Percentiles rank a stretch among this genome's conserved stretches.
Evolutionary conservation across 2,888 invertebrate genomes (phyloP).

Genomic region (Agrotis puta): DNA sequence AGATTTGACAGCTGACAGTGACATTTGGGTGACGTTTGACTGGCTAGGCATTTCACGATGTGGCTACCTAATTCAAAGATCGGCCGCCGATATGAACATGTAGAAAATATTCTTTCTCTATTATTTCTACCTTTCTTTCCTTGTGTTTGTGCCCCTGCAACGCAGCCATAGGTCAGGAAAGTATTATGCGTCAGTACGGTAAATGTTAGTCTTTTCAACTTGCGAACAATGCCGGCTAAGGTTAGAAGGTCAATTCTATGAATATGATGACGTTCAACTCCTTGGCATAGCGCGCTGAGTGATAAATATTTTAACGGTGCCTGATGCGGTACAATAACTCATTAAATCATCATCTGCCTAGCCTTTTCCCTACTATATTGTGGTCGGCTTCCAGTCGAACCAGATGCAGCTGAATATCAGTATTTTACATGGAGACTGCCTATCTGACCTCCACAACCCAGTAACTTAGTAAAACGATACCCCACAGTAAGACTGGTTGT

Average conservation of each 20-base stretch:
- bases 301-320: not conserved
- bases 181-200: not conserved
- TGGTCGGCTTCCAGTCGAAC: too few relatives aligned
- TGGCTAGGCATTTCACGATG: too few relatives aligned
- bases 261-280: constrained; percentile 18
- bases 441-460: too few relatives aligned
- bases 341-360: not conserved
- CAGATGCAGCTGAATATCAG: too few relatives aligned
- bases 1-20: too few relatives aligned
- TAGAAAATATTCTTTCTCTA: not conserved
- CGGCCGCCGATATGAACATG: too few relatives aligned
- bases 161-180: not conserved
- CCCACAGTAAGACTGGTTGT: too few relatives aligned
- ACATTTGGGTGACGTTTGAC: too few relatives aligned
- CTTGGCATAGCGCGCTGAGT: constrained; percentile 2
- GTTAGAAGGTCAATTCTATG: constrained; percentile 32
- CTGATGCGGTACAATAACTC: not conserved
- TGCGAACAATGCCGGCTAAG: constrained; percentile 29
- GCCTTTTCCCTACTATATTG: too few relatives aligned
- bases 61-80: too few relatives aligned
- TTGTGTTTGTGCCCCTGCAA: not conserved
- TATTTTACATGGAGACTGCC: too few relatives aligned
- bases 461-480: too few relatives aligned
- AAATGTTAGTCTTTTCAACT: constrained; percentile 9
- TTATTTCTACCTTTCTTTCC: not conserved